Percentiles rank a stretch among this genome's conserved stretches.
These are phyloP conservation scores for Asbolus verrucosus DNA, from an alignment of 1,140 invertebrate genomes.

Conservation along the genomic window DNA sequence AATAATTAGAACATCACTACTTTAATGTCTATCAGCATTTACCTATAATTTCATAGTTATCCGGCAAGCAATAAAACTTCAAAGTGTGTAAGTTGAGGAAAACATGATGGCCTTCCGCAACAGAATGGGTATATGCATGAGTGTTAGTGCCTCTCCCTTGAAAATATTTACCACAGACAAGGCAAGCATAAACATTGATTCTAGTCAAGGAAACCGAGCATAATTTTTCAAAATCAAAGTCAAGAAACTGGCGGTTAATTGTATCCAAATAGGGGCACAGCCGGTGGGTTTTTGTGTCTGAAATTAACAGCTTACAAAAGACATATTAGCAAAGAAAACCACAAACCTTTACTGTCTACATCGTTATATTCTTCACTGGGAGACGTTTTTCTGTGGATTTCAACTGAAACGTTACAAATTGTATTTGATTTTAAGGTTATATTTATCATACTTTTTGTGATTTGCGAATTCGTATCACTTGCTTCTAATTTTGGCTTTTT, in stretches of 20 bases:
- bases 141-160: constrained; percentile 98
- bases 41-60: constrained; percentile 99
- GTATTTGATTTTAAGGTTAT: neutral
- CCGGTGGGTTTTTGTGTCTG: constrained; percentile 46
- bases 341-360: too few species aligned
- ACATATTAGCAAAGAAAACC: too few species aligned
- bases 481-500: constrained; percentile 20
- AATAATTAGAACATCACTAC: constrained; percentile 36
- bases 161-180: constrained; percentile 99
- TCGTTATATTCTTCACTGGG: too few species aligned
- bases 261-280: constrained; percentile 95
- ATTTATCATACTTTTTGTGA: neutral
- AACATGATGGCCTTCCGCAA: constrained; percentile 97
- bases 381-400: too few species aligned
- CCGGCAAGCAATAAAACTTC: constrained; percentile 99
- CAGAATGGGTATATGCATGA: constrained; percentile 98
- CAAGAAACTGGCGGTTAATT: constrained; percentile 95
- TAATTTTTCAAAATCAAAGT: constrained; percentile 99
- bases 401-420: too few species aligned
- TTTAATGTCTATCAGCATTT: too few species aligned
- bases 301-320: constrained; percentile 13
- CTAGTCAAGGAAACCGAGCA: constrained; percentile 98
- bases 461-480: constrained; percentile 5
- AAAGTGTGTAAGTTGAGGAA: constrained; percentile 97
- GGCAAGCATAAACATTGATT: constrained; percentile 99